Conservation (phyloP, 2,888 invertebrate species). For the Darwinula stevensoni region DNA sequence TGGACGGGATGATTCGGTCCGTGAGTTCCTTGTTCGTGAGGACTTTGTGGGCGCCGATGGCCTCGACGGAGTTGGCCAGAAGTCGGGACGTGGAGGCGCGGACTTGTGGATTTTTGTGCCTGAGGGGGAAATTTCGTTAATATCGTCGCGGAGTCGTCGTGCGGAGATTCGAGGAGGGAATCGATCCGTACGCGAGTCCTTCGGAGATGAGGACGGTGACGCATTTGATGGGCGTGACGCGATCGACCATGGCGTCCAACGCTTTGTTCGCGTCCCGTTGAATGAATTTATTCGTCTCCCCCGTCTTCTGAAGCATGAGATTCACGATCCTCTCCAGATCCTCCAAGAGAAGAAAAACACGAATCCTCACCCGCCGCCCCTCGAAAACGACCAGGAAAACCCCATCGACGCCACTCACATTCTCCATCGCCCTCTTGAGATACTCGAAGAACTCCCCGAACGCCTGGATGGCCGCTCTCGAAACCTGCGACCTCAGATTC, state of each 20-base stretch:
- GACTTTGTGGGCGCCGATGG: neutral
- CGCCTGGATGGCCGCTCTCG: slow-evolving; percentile 55
- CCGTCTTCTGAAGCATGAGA: slow-evolving; percentile 53
- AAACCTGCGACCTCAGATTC: slow-evolving; percentile 73
- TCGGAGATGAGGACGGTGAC: slow-evolving; percentile 31
- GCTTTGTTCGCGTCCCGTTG: slow-evolving; percentile 60
- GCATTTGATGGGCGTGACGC: slow-evolving; percentile 32
- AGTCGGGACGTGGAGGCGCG: neutral
- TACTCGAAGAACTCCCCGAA: slow-evolving; percentile 42
- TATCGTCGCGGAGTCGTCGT: neutral
- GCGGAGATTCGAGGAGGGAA: neutral
- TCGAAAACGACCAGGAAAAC: no score
- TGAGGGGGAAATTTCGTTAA: neutral
- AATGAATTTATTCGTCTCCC: slow-evolving; percentile 77
- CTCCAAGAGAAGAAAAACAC: slow-evolving; percentile 18
- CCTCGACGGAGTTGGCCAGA: neutral
- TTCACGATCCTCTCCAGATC: slow-evolving; percentile 61
- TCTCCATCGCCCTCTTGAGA: slow-evolving; percentile 24
- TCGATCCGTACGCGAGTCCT: slow-evolving; percentile 22
- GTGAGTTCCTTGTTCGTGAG: neutral
- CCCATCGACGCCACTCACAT: no score
- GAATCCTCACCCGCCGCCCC: no score
- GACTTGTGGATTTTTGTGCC: neutral
- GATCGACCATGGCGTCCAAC: slow-evolving; percentile 46
- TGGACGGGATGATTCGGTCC: neutral